phyloP scores from a whole-genome alignment of 2,888 invertebrate species.

The Zonitis immaculata region DNA sequence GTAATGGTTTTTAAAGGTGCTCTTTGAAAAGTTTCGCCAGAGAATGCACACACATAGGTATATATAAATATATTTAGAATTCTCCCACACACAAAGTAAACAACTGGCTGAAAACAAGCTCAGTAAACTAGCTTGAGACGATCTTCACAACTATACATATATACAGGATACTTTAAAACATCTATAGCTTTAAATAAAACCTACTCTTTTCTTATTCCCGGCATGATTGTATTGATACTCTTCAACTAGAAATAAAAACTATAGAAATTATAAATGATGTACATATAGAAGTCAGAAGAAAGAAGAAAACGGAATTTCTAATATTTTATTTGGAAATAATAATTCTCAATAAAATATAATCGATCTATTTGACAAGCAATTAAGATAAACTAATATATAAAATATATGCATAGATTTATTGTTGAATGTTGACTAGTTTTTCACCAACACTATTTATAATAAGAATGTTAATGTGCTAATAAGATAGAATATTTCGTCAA shows the following conservation, averaged over 20 bases:
- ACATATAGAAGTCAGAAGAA: too few relatives aligned
- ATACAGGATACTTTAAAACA: too few relatives aligned
- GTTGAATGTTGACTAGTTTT: too few relatives aligned
- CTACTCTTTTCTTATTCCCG: too few relatives aligned
- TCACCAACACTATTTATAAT: slow-evolving; percentile 13
- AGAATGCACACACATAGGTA: slow-evolving; percentile 35
- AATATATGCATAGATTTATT: slow-evolving; percentile 11
- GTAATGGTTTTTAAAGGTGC: slow-evolving; percentile 29
- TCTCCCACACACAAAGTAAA: slow-evolving; percentile 44
- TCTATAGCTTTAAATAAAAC: too few relatives aligned
- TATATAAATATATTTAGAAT: slow-evolving; percentile 31
- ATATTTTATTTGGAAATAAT: background rate
- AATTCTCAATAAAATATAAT: background rate
- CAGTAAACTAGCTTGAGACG: slow-evolving; percentile 32
- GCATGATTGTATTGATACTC: too few relatives aligned
- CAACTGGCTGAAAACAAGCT: slow-evolving; percentile 39
- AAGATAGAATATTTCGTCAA: slow-evolving; percentile 11
- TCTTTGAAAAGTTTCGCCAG: slow-evolving; percentile 24
- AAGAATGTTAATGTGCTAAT: slow-evolving; percentile 20
- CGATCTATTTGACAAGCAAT: slow-evolving; percentile 5
- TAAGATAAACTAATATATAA: slow-evolving; percentile 13
- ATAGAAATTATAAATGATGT: too few relatives aligned
- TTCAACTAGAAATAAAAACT: too few relatives aligned
- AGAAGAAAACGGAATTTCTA: background rate
- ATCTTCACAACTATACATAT: too few relatives aligned